phyloP scores from a whole-genome alignment of 2,113 vertebrate genomes.

The Rostratula benghalensis region DNA sequence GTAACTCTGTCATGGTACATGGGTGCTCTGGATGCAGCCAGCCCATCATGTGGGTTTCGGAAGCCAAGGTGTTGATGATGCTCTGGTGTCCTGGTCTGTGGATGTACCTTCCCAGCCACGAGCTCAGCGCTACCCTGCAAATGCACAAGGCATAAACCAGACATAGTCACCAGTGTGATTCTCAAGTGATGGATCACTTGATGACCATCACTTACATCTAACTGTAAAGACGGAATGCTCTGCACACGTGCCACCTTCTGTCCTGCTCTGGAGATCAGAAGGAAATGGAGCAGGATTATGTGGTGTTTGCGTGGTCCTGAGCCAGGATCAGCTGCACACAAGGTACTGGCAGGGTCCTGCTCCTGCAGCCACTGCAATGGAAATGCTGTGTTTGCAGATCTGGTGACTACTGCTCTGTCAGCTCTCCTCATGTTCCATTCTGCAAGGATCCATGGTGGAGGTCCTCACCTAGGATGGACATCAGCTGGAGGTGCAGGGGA shows the following conservation, averaged over 20 bases:
- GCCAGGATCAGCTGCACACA: neutral
- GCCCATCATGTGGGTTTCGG: neutral
- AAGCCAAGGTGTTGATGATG: neutral
- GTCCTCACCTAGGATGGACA: neutral
- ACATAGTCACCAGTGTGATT: rapidly evolving
- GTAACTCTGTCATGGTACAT: rapidly evolving
- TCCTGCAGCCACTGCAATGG: rapidly evolving
- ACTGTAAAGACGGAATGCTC: neutral
- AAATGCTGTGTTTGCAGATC: neutral
- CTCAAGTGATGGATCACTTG: neutral
- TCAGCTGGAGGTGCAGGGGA: neutral
- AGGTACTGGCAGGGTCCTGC: neutral
- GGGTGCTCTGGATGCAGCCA: neutral
- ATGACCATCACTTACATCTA: too few relatives aligned
- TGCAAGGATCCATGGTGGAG: neutral
- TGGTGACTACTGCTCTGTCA: neutral
- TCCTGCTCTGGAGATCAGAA: neutral
- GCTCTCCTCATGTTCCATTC: neutral
- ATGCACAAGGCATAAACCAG: neutral
- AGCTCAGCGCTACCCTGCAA: neutral
- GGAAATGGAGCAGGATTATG: neutral
- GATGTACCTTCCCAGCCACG: neutral
- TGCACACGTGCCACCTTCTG: neutral
- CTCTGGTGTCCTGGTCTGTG: neutral
- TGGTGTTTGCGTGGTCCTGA: rapidly evolving